Percentiles rank a stretch among this genome's conserved stretches.
Conservation (phyloP, 2,888 invertebrate species). For the Ochlodes sylvanus region DNA sequence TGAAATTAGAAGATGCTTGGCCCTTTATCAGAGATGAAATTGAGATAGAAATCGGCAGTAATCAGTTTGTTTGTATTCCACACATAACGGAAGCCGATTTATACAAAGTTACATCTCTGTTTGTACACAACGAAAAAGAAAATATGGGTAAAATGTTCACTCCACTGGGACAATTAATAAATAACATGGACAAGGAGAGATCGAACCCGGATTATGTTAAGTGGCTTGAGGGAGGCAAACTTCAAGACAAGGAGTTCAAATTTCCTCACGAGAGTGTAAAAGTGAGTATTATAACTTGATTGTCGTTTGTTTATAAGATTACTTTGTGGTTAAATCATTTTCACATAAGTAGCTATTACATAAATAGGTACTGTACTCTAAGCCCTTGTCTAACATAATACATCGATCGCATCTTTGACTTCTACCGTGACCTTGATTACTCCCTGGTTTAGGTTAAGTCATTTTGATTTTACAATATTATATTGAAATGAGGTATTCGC, state of each 20-base stretch:
- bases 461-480: no score
- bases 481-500: no score
- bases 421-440: slow-evolving; percentile 53
- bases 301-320: no score
- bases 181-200: slow-evolving; percentile 73
- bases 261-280: slow-evolving; percentile 82
- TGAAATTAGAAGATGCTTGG: slow-evolving; percentile 81
- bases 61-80: slow-evolving; percentile 79
- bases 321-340: not conserved
- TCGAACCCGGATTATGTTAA: slow-evolving; percentile 69
- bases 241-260: slow-evolving; percentile 71
- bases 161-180: slow-evolving; percentile 72
- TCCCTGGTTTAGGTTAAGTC: slow-evolving; percentile 35
- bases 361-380: no score
- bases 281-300: slow-evolving; percentile 47
- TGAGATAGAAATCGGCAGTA: slow-evolving; percentile 80
- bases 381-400: not conserved
- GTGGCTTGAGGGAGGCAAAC: slow-evolving; percentile 69
- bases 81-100: slow-evolving; percentile 81
- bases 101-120: slow-evolving; percentile 78
- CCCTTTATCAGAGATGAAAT: slow-evolving; percentile 83
- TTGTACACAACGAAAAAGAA: slow-evolving; percentile 77
- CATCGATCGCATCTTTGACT: slow-evolving; percentile 11
- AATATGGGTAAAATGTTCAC: slow-evolving; percentile 79
- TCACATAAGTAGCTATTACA: not conserved